phyloP scores from a whole-genome alignment of 2,797 vertebrate genomes.

The Lutjanus campechanus region DNA sequence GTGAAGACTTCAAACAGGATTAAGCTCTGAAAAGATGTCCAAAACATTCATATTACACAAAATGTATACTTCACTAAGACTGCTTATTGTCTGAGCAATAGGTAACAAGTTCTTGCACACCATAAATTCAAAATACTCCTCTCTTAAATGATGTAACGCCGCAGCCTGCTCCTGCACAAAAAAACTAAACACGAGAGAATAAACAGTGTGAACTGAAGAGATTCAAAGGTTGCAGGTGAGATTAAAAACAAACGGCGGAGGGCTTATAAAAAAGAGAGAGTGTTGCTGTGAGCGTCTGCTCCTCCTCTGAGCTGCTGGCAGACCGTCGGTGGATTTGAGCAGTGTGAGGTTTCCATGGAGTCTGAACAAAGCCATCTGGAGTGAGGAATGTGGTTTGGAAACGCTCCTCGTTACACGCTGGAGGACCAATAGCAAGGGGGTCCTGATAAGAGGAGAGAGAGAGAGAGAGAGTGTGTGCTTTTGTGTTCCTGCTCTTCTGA shows the following conservation, averaged over 20 bases:
- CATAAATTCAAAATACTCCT: background rate
- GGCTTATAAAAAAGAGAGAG: constrained; percentile 40
- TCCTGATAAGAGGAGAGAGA: constrained; percentile 64
- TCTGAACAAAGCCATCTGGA: constrained; percentile 84
- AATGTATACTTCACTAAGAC: background rate
- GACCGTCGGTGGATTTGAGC: constrained; percentile 57
- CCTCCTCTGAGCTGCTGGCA: constrained; percentile 59
- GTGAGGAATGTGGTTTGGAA: constrained; percentile 81
- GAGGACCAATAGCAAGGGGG: constrained; percentile 48
- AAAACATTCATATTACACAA: background rate
- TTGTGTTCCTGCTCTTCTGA: constrained; percentile 29
- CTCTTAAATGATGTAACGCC: background rate
- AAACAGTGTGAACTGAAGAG: background rate
- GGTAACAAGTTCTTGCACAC: background rate
- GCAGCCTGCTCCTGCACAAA: background rate
- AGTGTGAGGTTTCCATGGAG: constrained; percentile 81
- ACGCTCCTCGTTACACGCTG: constrained; percentile 53
- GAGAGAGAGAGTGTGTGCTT: constrained; percentile 6
- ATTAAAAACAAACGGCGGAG: constrained; percentile 27
- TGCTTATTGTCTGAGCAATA: background rate
- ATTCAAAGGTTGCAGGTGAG: constrained; percentile 39
- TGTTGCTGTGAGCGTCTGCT: constrained; percentile 16
- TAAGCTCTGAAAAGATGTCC: background rate
- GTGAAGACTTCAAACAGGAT: background rate
- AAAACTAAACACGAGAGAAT: background rate